phyloP scores from a whole-genome alignment of 2,888 invertebrate species.

The Elgonia sp. region DNA sequence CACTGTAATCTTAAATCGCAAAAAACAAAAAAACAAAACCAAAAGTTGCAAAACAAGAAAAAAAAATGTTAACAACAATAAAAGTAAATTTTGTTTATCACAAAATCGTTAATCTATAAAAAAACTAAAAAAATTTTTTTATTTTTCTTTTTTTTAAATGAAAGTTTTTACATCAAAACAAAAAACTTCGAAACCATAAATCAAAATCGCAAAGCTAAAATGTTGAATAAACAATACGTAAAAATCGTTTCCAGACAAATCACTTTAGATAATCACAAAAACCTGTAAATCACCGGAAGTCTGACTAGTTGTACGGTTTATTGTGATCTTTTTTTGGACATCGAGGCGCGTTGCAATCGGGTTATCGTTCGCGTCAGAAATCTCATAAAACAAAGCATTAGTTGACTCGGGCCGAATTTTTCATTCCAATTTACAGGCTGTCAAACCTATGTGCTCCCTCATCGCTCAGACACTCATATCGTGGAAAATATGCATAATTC shows the following conservation, averaged over 20 bases:
- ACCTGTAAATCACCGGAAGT: background rate
- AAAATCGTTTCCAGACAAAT: too few species aligned
- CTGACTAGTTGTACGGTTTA: too few species aligned
- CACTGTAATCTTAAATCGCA: background rate
- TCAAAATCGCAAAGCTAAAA: too few species aligned
- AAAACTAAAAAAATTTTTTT: too few species aligned
- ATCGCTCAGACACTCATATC: slow-evolving; percentile 86
- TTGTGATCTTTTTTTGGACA: slow-evolving; percentile 15
- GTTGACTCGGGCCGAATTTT: slow-evolving; percentile 79
- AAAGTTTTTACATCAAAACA: too few species aligned
- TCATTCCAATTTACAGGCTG: slow-evolving; percentile 86
- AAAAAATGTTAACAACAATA: background rate
- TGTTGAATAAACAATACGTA: too few species aligned
- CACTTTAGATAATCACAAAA: background rate
- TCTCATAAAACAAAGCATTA: slow-evolving; percentile 77
- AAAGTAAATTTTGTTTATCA: background rate
- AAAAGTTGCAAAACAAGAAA: background rate
- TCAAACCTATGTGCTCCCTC: slow-evolving; percentile 84
- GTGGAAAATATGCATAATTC: slow-evolving; percentile 86
- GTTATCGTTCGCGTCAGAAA: slow-evolving; percentile 33
- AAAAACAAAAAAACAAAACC: background rate
- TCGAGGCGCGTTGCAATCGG: slow-evolving; percentile 25
- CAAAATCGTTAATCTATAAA: too few species aligned
- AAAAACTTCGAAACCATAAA: too few species aligned
- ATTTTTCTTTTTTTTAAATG: too few species aligned